Base-by-base conservation (phyloP, 37 sponge, comb jelly and placozoan species). In the Halichondria panicea region DNA sequence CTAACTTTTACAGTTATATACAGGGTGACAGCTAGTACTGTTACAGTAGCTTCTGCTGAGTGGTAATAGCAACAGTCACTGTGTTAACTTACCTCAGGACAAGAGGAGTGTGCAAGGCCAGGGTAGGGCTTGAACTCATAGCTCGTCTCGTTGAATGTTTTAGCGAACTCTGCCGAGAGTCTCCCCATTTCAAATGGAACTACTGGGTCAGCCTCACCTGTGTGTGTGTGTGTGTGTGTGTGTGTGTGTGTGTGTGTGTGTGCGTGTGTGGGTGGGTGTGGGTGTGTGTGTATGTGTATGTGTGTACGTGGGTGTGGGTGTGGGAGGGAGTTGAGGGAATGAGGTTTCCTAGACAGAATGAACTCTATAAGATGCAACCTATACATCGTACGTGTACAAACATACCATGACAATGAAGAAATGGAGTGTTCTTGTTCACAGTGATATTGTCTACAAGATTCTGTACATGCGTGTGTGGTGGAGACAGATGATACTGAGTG, bases 381-480 rank as follows among this genome's bases (percentile, higher is more conserved):
- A 28, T 42, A 67, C 15, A 67, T 3, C 4, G 3, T 3, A 46
- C 0, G 43, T 3, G 28, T 24, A 12, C 39, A 77, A n/a, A 77
- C 84, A 48, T 72, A 90, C 93, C 93, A 76, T 93, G 93, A 38
- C 93, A 84, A 21, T 89, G 90, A 1, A 93, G 75, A 19, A 85
- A 78, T 11, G 90, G 93, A 40, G 62, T 82, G 13, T 71, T 52
- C 44, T 75, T 87, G 66, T 92, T 92, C 25, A 22, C 75, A 28
- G 40, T 35, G 63, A 63, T 67, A 84, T 76, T 39, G 48, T 68
- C 91, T 92, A 22, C 0, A 71, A 39, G 68, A 36, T 3, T 15
- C 28, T 13, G 70, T 21, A 40, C 8, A 60, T 22, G 27, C 22
- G 31, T 62, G 62, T 30, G 57, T 31, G 61, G n/a, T n/a, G n/a